Conservation (phyloP, 2,888 invertebrate species). For the Ceraclea dissimilis region DNA sequence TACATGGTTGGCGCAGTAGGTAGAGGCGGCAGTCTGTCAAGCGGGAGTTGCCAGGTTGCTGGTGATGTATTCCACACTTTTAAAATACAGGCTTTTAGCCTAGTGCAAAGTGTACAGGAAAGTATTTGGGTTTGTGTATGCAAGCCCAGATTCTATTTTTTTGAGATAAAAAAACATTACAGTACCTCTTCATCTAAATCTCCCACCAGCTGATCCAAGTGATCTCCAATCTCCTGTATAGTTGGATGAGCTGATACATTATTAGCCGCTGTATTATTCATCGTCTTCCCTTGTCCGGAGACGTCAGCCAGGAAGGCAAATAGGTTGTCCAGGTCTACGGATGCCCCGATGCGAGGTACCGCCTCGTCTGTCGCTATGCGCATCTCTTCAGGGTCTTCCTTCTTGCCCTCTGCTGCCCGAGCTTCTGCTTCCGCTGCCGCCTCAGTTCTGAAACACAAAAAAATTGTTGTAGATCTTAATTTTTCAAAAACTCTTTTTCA, state of each 20-base stretch:
- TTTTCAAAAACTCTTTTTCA: no score
- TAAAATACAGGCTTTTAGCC: no score
- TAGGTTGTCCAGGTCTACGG: slow-evolving; percentile 80
- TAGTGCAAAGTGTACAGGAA: no score
- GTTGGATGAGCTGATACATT: slow-evolving; percentile 53
- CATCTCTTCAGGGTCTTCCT: slow-evolving; percentile 27
- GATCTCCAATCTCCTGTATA: slow-evolving; percentile 76
- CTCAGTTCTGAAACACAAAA: slow-evolving; percentile 48
- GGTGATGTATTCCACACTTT: no score
- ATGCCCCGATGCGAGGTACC: slow-evolving; percentile 44
- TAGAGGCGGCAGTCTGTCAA: no score
- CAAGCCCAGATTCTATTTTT: no score
- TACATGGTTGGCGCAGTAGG: no score
- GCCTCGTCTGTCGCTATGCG: slow-evolving; percentile 27
- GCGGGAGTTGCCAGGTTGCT: no score
- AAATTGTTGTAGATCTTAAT: background rate
- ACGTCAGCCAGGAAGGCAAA: slow-evolving; percentile 86
- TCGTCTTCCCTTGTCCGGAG: slow-evolving; percentile 41
- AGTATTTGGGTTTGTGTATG: no score
- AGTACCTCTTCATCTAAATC: slow-evolving; percentile 73
- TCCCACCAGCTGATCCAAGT: slow-evolving; percentile 75
- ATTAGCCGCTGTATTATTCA: slow-evolving; percentile 41
- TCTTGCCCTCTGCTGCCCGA: slow-evolving; percentile 22
- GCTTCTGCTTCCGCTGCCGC: slow-evolving; percentile 23
- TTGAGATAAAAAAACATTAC: no score